Percentiles rank a stretch among this genome's conserved stretches.
Evolutionary conservation across 2,797 vertebrate genomes (phyloP).

Genomic region (Ciconia nigra): DNA sequence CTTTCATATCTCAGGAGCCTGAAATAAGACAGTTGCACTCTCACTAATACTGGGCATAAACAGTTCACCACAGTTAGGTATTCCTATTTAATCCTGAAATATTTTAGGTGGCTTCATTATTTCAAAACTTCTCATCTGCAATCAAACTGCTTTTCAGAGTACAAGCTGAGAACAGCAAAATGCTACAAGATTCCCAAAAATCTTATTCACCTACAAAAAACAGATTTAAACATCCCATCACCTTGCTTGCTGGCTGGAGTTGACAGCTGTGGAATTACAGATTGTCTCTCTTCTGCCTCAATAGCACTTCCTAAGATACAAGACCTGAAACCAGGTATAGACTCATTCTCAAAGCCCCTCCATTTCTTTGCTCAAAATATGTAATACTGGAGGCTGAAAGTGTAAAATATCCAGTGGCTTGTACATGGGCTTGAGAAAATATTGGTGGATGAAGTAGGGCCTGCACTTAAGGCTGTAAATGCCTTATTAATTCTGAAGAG

Average conservation of each 20-base stretch:
- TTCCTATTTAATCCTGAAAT: background rate
- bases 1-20: background rate
- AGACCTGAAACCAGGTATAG: background rate
- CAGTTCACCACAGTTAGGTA: background rate
- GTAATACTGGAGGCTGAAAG: background rate
- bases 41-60: background rate
- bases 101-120: background rate
- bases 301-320: background rate
- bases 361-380: background rate
- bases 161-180: background rate
- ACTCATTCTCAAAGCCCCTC: background rate
- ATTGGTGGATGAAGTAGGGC: background rate
- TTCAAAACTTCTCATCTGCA: background rate
- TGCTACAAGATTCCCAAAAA: background rate
- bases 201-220: accelerated
- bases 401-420: background rate
- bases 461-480: background rate
- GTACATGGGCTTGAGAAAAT: background rate
- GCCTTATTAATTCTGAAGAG: background rate
- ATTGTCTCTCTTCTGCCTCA: background rate
- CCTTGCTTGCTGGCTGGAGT: background rate
- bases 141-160: background rate
- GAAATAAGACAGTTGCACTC: background rate
- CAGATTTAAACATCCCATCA: background rate
- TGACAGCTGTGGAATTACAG: background rate